Percentiles rank a stretch among this genome's conserved stretches.
Conservation (phyloP, 2,888 invertebrate genomes). For the Scaptodrosophila latifasciaeformis region DNA sequence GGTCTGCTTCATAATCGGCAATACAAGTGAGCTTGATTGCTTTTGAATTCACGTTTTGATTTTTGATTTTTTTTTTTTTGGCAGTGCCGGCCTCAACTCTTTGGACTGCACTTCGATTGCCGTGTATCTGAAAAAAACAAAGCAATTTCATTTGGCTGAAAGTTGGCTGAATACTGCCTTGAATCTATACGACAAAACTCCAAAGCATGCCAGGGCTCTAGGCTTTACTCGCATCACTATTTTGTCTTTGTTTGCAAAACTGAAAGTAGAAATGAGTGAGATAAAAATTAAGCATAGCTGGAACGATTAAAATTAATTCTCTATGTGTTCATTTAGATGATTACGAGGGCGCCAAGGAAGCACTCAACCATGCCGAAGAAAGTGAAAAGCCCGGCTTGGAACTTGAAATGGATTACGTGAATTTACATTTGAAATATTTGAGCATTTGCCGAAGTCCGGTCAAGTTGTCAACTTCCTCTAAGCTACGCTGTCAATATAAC, state of each 20-base stretch:
- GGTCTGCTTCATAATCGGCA: constrained; percentile 87
- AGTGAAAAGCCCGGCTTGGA: no score
- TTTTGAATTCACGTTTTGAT: constrained; percentile 2
- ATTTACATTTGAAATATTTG: background rate
- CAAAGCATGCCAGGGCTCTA: constrained; percentile 12
- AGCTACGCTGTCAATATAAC: constrained; percentile 23
- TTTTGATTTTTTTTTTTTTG: background rate
- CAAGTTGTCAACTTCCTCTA: background rate
- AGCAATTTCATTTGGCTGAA: constrained; percentile 4
- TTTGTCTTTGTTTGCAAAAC: background rate
- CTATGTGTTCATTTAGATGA: constrained; percentile 15
- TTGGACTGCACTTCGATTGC: constrained; percentile 37
- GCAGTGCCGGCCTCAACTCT: constrained; percentile 27
- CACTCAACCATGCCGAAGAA: no score
- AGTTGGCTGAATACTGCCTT: constrained; percentile 32
- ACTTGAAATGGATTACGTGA: no score
- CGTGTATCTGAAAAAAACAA: constrained; percentile 3
- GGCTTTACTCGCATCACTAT: no score
- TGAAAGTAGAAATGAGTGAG: no score
- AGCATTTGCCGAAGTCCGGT: constrained; percentile 21
- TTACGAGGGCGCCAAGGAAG: background rate
- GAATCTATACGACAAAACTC: constrained; percentile 13
- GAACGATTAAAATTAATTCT: no score
- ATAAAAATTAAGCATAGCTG: no score
- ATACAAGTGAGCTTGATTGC: constrained; percentile 78